A percentile compares a stretch with the other conserved stretches of the same genome.
phyloP scores from a whole-genome alignment of 2,888 invertebrate genomes.

The Latrodectus hesperus region DNA sequence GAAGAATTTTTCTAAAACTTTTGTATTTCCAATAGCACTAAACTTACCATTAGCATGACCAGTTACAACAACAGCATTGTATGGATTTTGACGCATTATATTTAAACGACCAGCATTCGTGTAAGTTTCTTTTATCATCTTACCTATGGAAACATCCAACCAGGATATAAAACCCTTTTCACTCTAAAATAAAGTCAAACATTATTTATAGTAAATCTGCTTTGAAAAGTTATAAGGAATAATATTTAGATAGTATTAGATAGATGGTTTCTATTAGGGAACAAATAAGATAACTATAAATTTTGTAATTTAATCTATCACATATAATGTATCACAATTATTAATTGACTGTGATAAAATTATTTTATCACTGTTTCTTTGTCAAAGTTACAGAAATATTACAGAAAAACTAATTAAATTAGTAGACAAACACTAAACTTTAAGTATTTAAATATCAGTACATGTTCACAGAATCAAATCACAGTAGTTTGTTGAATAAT shows the following conservation, averaged over 20 bases:
- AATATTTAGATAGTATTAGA: not conserved
- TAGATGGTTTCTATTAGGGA: too few relatives aligned
- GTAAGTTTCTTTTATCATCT: constrained; percentile 86
- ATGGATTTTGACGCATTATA: constrained; percentile 93
- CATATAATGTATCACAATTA: too few relatives aligned
- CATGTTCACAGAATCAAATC: too few relatives aligned
- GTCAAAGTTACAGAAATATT: too few relatives aligned
- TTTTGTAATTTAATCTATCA: too few relatives aligned
- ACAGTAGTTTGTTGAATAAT: too few relatives aligned
- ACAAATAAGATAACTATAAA: too few relatives aligned
- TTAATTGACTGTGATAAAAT: too few relatives aligned
- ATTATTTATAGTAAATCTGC: not conserved
- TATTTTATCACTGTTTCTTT: too few relatives aligned
- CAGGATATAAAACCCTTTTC: constrained; percentile 87
- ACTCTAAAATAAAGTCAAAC: constrained; percentile 72
- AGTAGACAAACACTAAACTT: too few relatives aligned
- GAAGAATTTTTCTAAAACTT: not conserved
- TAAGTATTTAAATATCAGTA: too few relatives aligned
- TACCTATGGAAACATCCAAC: constrained; percentile 95
- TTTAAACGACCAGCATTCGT: constrained; percentile 85
- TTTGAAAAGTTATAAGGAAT: not conserved
- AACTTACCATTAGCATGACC: constrained; percentile 71
- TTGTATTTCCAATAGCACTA: not conserved
- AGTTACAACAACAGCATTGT: constrained; percentile 85
- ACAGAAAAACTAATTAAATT: too few relatives aligned